phyloP scores from a whole-genome alignment of 2,797 vertebrate genomes.

The Hypotaenidia okinawae region DNA sequence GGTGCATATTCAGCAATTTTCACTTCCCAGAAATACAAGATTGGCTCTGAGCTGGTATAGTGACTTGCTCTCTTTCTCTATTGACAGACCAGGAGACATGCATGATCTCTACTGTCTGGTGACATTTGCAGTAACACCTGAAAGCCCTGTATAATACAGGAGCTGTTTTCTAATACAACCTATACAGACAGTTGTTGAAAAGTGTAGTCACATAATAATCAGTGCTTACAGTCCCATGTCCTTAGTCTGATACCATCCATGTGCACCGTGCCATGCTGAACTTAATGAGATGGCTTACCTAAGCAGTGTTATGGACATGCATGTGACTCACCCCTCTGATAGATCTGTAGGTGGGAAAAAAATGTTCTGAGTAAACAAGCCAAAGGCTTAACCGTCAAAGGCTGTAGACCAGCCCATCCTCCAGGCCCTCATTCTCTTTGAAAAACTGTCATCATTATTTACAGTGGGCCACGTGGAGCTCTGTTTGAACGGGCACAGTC shows the following conservation, averaged over 20 bases:
- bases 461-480: not conserved
- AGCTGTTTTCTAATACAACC: not conserved
- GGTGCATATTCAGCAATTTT: not conserved
- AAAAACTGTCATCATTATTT: constrained; percentile 26
- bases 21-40: not conserved
- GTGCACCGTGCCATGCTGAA: not conserved
- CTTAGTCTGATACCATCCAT: not conserved
- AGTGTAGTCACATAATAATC: not conserved
- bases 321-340: not conserved
- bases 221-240: not conserved
- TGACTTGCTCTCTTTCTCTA: not conserved
- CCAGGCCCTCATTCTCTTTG: not conserved
- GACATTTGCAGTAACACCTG: not conserved
- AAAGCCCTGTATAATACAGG: not conserved
- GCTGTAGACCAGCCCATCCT: not conserved
- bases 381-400: not conserved
- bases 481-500: not conserved
- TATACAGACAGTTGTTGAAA: not conserved
- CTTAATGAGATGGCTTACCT: not conserved
- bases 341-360: not conserved
- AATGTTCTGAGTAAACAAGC: not conserved
- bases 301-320: not conserved
- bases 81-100: not conserved
- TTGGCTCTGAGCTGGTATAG: not conserved
- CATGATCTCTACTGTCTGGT: not conserved